phyloP scores from a whole-genome alignment of 2,797 vertebrate genomes.

The Chelmon rostratus region DNA sequence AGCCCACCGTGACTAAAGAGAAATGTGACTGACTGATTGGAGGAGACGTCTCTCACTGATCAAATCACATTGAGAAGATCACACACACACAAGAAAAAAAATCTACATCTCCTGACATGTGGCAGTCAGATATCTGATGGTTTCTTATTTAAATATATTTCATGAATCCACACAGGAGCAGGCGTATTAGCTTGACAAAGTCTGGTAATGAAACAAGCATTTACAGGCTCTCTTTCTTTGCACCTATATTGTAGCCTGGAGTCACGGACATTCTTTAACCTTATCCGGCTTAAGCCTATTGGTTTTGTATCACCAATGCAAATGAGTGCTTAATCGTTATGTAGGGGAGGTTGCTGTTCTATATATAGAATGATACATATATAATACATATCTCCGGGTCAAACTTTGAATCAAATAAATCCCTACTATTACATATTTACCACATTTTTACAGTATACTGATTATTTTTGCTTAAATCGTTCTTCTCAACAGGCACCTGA shows the following conservation, averaged over 20 bases:
- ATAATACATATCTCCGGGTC: neutral
- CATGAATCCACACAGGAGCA: neutral
- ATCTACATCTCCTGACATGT: neutral
- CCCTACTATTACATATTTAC: neutral
- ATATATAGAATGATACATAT: neutral
- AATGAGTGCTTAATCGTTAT: neutral
- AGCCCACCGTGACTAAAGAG: slow-evolving; percentile 10
- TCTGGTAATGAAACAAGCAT: neutral
- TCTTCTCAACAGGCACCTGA: slow-evolving; percentile 6
- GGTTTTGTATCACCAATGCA: neutral
- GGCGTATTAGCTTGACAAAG: neutral
- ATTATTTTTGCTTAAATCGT: neutral
- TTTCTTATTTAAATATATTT: neutral
- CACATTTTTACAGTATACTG: neutral
- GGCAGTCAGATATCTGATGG: neutral
- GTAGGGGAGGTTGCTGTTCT: neutral
- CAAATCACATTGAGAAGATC: slow-evolving; percentile 5
- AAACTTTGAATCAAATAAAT: neutral
- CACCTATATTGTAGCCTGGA: neutral
- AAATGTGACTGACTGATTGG: slow-evolving; percentile 1
- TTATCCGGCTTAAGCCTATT: neutral
- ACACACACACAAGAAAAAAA: too few relatives aligned
- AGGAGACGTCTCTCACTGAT: slow-evolving; percentile 9
- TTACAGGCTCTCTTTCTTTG: neutral
- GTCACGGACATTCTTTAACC: neutral